Conservation (phyloP, 2,113 vertebrate genomes). For the Podocnemis expansa region DNA sequence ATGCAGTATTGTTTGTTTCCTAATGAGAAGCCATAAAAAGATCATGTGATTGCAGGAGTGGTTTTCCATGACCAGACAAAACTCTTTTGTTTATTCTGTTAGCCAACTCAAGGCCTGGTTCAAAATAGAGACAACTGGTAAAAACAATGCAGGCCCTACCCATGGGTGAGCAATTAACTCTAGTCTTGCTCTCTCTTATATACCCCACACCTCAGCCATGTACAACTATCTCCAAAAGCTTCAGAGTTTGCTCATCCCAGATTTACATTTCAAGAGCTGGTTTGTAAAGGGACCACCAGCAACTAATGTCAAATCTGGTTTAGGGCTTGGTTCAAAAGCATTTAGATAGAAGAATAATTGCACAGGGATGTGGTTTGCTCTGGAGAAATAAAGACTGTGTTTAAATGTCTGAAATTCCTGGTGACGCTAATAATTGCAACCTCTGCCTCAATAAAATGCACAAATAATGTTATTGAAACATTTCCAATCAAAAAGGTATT, state of each 20-base stretch:
- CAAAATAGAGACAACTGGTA: background rate
- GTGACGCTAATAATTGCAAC: slow-evolving; percentile 80
- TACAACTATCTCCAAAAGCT: background rate
- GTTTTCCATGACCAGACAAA: slow-evolving; percentile 40
- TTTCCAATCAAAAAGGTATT: slow-evolving; percentile 78
- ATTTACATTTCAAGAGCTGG: background rate
- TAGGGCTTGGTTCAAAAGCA: slow-evolving; percentile 69
- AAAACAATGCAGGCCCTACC: background rate
- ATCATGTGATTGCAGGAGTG: slow-evolving; percentile 24
- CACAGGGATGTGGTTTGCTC: slow-evolving; percentile 78
- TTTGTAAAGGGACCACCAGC: slow-evolving; percentile 72
- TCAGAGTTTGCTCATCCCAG: background rate
- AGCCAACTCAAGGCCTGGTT: slow-evolving; percentile 9
- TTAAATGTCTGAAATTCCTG: slow-evolving; percentile 80
- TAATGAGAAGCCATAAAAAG: slow-evolving; percentile 13
- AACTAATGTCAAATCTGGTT: slow-evolving; percentile 64
- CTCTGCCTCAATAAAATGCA: slow-evolving; percentile 79
- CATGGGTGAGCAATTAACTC: background rate
- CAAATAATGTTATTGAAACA: slow-evolving; percentile 76
- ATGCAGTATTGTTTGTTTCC: slow-evolving; percentile 23
- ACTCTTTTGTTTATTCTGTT: slow-evolving; percentile 22
- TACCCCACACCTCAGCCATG: background rate
- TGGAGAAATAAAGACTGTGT: slow-evolving; percentile 75
- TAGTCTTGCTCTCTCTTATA: background rate
- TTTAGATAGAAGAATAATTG: slow-evolving; percentile 81